Base-by-base conservation (phyloP, 2,888 invertebrate genomes). In the Lapara coniferarum region DNA sequence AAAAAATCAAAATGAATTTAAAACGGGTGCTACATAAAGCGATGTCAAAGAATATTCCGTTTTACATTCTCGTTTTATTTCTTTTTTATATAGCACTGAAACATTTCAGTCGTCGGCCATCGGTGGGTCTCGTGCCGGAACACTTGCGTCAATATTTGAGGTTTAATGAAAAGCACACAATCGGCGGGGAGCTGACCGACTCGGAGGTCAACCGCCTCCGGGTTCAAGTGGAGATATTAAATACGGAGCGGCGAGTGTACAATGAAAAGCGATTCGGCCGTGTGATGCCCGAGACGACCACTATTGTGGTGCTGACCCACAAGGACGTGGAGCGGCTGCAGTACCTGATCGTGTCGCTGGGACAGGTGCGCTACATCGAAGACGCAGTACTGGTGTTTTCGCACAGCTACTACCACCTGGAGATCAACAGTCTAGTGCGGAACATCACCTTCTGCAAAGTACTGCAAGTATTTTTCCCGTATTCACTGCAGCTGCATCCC, bases 391-490 rank as follows among this genome's bases (percentile, higher is more conserved):
- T 89, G 2, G 72, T 89, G n/a, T 83, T 89, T 75, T 89, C 89
- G 3, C 89, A 88, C 74, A 80, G 81, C 74, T 83, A 76, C 76
- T 85, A 81, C 70, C 80, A 85, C 57, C 79, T 78, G 0, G 8
- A 52, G 0, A 77, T 88, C 1, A 80, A 85, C 70, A 70, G 56
- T 2, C 74, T 88, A 44, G 73, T 88, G 13, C 69, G 68, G 13
- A 78, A 75, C 68, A 81, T 89, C 12, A 75, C 76, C 10, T 89
- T 85, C 72, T 87, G 87, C 71, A 83, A 81, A 72, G 83, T 86
- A n/a, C 72, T 85, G 78, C 89, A 89, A 71, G 79, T 89, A 59
- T 89, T 81, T 73, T 89, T 82, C 66, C 87, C 87, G 0, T 74
- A 81, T 69, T 87, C 89, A 3, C 69, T 84, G 52, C 89, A 89